phyloP scores from a whole-genome alignment of 2,888 invertebrate species.

The Alsophila aescularia region DNA sequence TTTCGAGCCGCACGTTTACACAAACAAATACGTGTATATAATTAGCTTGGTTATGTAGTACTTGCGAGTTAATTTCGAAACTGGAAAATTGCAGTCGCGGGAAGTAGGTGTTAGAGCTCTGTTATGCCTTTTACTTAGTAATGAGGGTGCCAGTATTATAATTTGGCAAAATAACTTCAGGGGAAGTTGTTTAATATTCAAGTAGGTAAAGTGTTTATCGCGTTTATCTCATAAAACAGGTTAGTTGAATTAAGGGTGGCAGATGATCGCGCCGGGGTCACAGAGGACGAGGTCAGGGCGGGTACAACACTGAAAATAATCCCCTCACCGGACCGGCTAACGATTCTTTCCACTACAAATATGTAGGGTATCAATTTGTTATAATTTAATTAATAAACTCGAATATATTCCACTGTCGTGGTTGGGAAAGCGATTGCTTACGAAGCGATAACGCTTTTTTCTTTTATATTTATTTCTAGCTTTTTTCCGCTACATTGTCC shows the following conservation, averaged over 20 bases:
- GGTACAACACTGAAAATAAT: constrained; percentile 69
- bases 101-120: constrained; percentile 49
- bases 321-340: constrained; percentile 56
- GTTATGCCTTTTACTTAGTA: constrained; percentile 47
- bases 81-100: constrained; percentile 48
- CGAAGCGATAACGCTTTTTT: not conserved
- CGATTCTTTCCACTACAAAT: constrained; percentile 50
- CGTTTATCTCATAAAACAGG: constrained; percentile 72
- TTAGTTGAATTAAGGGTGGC: constrained; percentile 70
- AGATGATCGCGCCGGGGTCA: constrained; percentile 73
- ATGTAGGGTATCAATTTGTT: constrained; percentile 46
- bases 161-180: constrained; percentile 58
- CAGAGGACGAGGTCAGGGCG: constrained; percentile 71
- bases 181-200: constrained; percentile 59
- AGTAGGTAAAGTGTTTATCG: constrained; percentile 65
- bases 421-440: not conserved
- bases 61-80: constrained; percentile 50
- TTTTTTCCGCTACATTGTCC: too few relatives aligned
- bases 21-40: constrained; percentile 20
- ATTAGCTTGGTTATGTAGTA: constrained; percentile 33
- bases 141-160: constrained; percentile 52
- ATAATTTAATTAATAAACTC: constrained; percentile 60
- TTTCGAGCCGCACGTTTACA: constrained; percentile 18
- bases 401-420: constrained; percentile 27
- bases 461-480: not conserved